Percentiles rank a stretch among this genome's conserved stretches.
phyloP scores from a whole-genome alignment of 2,113 vertebrate genomes.

The Platanista minor region DNA sequence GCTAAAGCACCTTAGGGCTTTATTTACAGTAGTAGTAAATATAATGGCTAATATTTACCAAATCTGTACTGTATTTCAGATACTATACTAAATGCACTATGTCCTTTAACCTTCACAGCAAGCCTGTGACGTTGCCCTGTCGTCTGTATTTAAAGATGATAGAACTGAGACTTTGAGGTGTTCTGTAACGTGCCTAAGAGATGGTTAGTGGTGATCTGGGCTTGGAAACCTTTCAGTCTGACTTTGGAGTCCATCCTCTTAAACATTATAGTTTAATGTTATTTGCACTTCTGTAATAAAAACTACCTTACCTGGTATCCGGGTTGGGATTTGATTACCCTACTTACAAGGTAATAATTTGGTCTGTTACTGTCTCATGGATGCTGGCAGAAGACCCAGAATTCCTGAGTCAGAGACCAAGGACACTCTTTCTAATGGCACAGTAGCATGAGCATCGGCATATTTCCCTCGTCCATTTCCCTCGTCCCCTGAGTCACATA shows the following conservation, averaged over 20 bases:
- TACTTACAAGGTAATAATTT: background rate
- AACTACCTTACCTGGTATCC: background rate
- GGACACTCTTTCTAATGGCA: background rate
- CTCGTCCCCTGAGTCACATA: background rate
- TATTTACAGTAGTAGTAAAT: background rate
- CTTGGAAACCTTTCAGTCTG: background rate
- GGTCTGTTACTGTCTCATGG: background rate
- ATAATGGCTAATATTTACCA: background rate
- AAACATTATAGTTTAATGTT: background rate
- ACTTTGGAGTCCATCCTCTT: background rate
- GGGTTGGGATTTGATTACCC: background rate
- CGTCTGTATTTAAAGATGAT: background rate
- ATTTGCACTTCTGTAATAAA: background rate
- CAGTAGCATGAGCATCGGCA: background rate
- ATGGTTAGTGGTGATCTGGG: background rate
- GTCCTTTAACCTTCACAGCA: background rate
- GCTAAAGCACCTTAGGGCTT: background rate
- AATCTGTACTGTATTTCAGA: background rate
- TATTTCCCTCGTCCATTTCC: background rate
- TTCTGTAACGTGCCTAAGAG: background rate
- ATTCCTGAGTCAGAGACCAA: background rate
- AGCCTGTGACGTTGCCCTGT: background rate
- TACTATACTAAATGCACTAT: background rate
- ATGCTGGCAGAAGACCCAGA: background rate
- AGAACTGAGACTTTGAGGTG: background rate